A percentile compares a stretch with the other conserved stretches of the same genome.
phyloP scores from a whole-genome alignment of 2,113 vertebrate species.

The Nematolebias whitei region DNA sequence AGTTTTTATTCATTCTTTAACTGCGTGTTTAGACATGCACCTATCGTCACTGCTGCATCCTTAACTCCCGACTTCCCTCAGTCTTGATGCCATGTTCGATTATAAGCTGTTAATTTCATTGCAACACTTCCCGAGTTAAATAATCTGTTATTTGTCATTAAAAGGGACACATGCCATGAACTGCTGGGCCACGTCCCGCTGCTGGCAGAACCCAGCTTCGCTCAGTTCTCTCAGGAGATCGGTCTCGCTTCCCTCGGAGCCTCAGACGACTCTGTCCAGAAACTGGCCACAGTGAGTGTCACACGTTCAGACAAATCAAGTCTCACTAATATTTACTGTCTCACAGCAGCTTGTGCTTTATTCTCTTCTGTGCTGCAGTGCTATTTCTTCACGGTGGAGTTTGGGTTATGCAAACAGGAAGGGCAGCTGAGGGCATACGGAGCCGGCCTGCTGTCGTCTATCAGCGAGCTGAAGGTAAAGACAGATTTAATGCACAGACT shows the following conservation, averaged over 20 bases:
- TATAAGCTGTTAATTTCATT: not conserved
- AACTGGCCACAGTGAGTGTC: slow-evolving; percentile 91
- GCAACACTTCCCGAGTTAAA: not conserved
- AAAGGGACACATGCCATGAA: slow-evolving; percentile 96
- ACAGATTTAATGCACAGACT: not conserved
- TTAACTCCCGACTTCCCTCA: too few species aligned
- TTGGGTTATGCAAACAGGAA: slow-evolving; percentile 96
- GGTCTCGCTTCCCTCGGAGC: slow-evolving; percentile 96
- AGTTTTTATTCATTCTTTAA: too few species aligned
- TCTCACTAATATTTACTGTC: not conserved
- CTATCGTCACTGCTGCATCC: too few species aligned
- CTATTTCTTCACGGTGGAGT: slow-evolving; percentile 99
- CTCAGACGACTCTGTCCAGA: slow-evolving; percentile 94
- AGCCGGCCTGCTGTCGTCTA: slow-evolving; percentile 94
- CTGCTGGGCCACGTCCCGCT: slow-evolving; percentile 95
- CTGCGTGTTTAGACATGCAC: too few species aligned
- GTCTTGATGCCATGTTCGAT: not conserved
- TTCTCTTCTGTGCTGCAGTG: slow-evolving; percentile 80
- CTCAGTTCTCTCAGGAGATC: slow-evolving; percentile 98
- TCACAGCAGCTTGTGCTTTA: not conserved
- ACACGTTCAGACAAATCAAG: not conserved
- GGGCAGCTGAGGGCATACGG: slow-evolving; percentile 93
- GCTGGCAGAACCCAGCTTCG: slow-evolving; percentile 96
- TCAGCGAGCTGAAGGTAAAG: slow-evolving; percentile 94
- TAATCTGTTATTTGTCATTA: slow-evolving; percentile 1